These are phyloP conservation scores for Oceanodroma tethys DNA, from an alignment of 2,113 vertebrate genomes.

Conservation along the genomic window DNA sequence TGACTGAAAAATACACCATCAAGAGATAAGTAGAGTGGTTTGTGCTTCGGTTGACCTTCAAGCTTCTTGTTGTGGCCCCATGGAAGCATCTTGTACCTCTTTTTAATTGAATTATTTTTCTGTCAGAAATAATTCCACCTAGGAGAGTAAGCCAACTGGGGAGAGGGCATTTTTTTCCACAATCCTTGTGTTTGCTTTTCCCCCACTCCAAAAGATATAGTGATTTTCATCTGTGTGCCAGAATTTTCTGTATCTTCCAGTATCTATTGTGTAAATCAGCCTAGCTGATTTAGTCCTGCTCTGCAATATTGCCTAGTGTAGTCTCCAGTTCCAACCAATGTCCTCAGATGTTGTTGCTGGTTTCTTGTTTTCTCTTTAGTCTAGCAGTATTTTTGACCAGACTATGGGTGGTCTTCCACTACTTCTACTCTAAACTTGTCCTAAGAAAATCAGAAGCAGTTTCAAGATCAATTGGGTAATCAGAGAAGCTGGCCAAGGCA, in stretches of 20 bases:
- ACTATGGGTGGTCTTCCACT: not conserved
- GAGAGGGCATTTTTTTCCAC: not conserved
- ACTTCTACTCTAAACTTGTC: not conserved
- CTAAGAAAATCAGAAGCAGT: not conserved
- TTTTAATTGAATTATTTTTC: not conserved
- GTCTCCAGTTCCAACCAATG: not conserved
- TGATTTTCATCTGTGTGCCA: not conserved
- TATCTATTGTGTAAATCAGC: not conserved
- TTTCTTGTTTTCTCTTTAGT: not conserved
- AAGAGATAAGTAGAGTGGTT: not conserved
- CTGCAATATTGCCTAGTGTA: not conserved
- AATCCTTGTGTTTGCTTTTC: not conserved
- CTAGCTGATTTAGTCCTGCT: not conserved
- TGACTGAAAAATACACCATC: not conserved
- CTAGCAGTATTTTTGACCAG: not conserved
- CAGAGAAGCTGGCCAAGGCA: not conserved
- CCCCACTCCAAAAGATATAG: not conserved
- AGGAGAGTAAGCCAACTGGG: not conserved
- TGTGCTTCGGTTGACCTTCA: not conserved
- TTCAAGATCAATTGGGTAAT: not conserved
- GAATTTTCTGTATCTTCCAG: not conserved
- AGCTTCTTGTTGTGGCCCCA: not conserved
- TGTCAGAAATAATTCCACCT: not conserved
- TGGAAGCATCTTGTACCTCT: not conserved
- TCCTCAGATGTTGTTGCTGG: not conserved